These are phyloP conservation scores for Squalus acanthias DNA, from an alignment of 2,797 vertebrate genomes.

Conservation along the genomic window DNA sequence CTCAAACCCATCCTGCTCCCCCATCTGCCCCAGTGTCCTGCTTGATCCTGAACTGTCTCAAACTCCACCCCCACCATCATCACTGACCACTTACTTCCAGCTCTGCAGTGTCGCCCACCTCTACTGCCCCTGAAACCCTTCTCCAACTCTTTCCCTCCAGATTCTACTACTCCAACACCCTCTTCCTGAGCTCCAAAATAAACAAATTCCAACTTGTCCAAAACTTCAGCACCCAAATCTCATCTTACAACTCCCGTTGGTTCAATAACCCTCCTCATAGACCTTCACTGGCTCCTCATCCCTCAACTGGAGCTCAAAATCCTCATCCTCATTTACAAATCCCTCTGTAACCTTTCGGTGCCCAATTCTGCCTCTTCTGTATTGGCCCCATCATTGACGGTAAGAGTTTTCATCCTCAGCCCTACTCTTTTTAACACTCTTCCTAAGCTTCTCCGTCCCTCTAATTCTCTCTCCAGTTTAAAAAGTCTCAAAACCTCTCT, in stretches of 20 bases:
- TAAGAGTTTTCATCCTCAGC: background rate
- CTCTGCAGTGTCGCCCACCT: no score
- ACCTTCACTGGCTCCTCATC: background rate
- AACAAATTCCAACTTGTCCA: background rate
- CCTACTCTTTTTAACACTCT: background rate
- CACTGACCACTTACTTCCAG: no score
- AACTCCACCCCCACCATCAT: no score
- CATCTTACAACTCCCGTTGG: background rate
- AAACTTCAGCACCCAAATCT: background rate
- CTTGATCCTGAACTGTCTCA: no score
- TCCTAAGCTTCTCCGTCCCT: background rate
- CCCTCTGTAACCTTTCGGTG: background rate
- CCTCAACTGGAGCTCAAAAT: background rate
- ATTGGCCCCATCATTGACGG: no score
- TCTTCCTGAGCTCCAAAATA: no score
- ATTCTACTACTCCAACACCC: no score
- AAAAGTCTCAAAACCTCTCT: background rate
- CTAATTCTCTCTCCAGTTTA: background rate
- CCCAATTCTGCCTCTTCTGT: background rate
- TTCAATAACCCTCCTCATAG: no score
- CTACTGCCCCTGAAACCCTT: no score
- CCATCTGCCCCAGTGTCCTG: no score
- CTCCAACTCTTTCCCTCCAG: no score
- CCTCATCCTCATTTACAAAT: background rate
- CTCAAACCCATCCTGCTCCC: no score